Conservation (phyloP, 2,113 vertebrate genomes). For the Baryphthengus martii region DNA sequence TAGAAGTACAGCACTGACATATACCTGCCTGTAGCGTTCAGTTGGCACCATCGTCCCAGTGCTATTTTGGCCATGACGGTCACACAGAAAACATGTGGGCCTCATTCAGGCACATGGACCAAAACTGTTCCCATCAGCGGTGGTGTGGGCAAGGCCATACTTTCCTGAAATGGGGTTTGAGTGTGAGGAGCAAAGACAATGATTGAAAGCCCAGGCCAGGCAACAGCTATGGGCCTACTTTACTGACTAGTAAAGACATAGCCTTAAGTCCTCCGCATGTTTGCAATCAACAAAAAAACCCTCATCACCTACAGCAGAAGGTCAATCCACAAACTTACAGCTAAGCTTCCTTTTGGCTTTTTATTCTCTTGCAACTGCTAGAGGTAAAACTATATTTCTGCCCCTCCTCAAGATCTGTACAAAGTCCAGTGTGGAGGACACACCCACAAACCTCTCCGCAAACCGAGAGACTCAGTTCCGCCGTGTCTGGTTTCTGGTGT, state of each 20-base stretch:
- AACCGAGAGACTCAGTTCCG: not conserved
- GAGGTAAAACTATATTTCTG: not conserved
- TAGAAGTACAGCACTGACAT: not conserved
- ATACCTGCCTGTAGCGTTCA: not conserved
- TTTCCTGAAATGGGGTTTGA: not conserved
- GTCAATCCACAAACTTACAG: not conserved
- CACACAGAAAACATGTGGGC: not conserved
- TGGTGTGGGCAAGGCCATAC: not conserved
- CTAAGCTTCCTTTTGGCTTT: not conserved
- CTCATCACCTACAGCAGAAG: not conserved
- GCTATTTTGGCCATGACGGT: not conserved
- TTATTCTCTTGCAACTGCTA: not conserved
- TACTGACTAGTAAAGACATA: not conserved
- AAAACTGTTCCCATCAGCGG: not conserved
- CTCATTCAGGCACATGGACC: not conserved
- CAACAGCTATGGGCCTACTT: not conserved
- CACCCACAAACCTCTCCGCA: not conserved
- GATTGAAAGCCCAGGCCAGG: not conserved
- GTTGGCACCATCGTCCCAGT: not conserved
- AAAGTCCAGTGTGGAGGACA: not conserved
- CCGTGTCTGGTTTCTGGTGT: not conserved
- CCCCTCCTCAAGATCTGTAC: accelerated
- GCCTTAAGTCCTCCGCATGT: not conserved
- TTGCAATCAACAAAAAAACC: not conserved
- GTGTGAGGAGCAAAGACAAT: not conserved